Base-by-base conservation (phyloP, 1,140 invertebrate genomes). In the Cyclina sinensis region DNA sequence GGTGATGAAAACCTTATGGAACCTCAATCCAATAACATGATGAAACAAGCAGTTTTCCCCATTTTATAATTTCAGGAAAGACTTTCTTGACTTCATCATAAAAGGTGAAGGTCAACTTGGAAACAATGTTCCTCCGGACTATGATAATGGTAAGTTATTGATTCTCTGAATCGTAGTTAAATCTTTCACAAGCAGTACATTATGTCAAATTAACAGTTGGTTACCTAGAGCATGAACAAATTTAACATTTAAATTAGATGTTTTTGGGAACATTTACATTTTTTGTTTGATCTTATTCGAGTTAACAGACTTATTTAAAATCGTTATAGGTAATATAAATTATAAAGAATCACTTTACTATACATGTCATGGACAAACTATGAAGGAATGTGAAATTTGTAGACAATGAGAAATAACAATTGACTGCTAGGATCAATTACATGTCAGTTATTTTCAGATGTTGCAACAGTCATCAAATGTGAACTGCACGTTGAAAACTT, bases 401-500 rank as follows among this genome's bases (percentile, higher is more conserved):
- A n/a, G n/a, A n/a, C n/a, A n/a, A n/a, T n/a, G n/a, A n/a, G n/a
- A n/a, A n/a, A n/a, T n/a, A n/a, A n/a, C n/a, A n/a, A n/a, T n/a
- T n/a, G n/a, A n/a, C n/a, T n/a, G n/a, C n/a, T n/a, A n/a, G n/a
- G n/a, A n/a, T n/a, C n/a, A n/a, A n/a, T n/a, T n/a, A n/a, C n/a
- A n/a, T n/a, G n/a, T n/a, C n/a, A n/a, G n/a, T n/a, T n/a, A 12
- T 65, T 90, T 91, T 16, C 90, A 94, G 93, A 92, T 27, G 89
- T 78, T 46, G 86, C 93, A 4, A 93, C 92, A 2, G 82, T 78
- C 2, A 90, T 93, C 46, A 89, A 91, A 30, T 91, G 90, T 54
- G 90, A 93, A 57, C 81, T 94, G 21, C 90, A 92, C 54, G 89
- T 94, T 16, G 91, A 93, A 62, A 93, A 92, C 74, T 92, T 94